Conservation (phyloP, 2,113 vertebrate genomes). For the Plestiodon gilberti region DNA sequence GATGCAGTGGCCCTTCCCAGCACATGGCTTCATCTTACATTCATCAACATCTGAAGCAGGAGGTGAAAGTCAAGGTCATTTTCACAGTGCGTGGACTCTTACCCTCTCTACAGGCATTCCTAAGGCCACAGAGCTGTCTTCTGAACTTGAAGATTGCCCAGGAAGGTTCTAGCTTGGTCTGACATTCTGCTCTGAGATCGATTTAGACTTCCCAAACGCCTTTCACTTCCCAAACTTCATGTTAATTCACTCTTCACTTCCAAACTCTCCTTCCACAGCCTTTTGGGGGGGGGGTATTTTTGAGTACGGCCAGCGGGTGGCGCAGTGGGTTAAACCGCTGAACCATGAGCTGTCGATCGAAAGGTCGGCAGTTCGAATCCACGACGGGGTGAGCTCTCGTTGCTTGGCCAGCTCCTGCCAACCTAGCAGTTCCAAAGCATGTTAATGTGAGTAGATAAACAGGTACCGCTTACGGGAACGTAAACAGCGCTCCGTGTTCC, state of each 20-base stretch:
- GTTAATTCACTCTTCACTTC: too few relatives aligned
- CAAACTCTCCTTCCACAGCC: not conserved
- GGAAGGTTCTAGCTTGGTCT: not conserved
- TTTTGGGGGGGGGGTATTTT: too few relatives aligned
- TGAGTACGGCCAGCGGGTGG: too few relatives aligned
- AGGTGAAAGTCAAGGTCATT: not conserved
- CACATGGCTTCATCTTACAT: slow-evolving; percentile 85
- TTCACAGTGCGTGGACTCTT: slow-evolving; percentile 1
- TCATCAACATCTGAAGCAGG: slow-evolving; percentile 85
- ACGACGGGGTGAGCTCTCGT: too few relatives aligned
- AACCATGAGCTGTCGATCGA: too few relatives aligned
- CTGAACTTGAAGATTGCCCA: not conserved
- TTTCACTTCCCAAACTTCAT: not conserved
- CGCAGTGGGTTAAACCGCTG: too few relatives aligned
- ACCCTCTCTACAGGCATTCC: not conserved
- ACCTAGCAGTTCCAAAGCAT: too few relatives aligned
- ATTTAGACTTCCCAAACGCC: not conserved
- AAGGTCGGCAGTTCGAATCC: too few relatives aligned
- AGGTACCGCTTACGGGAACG: too few relatives aligned
- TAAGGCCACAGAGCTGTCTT: fast-evolving
- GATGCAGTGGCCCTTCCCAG: slow-evolving; percentile 85
- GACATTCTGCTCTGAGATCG: not conserved
- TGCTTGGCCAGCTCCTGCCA: too few relatives aligned
- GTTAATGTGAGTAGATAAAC: too few relatives aligned
- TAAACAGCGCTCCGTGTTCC: too few relatives aligned